Percentiles rank a stretch among this genome's conserved stretches.
Evolutionary conservation across 1,140 invertebrate species (phyloP).

Genomic region (Cecropterus lyciades): DNA sequence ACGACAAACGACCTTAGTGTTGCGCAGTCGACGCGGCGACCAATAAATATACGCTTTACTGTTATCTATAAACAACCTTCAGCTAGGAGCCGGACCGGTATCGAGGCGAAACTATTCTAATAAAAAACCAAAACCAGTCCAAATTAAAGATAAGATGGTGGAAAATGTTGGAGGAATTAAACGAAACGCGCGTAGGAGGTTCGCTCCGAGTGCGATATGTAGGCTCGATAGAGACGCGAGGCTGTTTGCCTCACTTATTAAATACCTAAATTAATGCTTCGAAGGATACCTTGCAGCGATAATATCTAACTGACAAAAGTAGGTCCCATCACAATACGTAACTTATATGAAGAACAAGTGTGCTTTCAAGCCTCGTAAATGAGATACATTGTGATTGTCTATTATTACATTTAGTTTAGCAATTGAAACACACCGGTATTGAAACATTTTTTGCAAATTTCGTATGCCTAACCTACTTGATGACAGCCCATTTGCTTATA

Average conservation of each 20-base stretch:
- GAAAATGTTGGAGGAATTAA: constrained; percentile 65
- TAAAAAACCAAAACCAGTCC: constrained; percentile 81
- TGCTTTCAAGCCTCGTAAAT: constrained; percentile 1
- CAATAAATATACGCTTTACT: constrained; percentile 81
- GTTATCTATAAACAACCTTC: constrained; percentile 82
- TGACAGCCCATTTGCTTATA: constrained; percentile 25
- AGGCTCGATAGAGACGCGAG: constrained; percentile 14
- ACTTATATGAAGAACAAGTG: background rate
- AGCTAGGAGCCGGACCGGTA: constrained; percentile 74
- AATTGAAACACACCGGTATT: constrained; percentile 17
- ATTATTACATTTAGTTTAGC: background rate
- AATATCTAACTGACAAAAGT: constrained; percentile 20
- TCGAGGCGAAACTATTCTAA: constrained; percentile 80
- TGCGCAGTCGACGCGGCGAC: constrained; percentile 61
- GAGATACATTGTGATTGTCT: background rate
- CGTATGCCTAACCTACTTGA: constrained; percentile 4
- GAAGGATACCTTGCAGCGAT: constrained; percentile 9
- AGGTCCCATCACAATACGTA: constrained; percentile 8
- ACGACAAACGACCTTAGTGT: constrained; percentile 64
- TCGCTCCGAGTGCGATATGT: constrained; percentile 37
- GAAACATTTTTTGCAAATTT: constrained; percentile 33
- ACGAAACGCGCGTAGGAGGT: constrained; percentile 56
- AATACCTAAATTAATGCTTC: constrained; percentile 19
- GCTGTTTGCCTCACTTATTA: constrained; percentile 6
- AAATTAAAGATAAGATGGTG: constrained; percentile 78